These are phyloP conservation scores for Monochamus saltuarius DNA, from an alignment of 1,140 invertebrate species.

Conservation along the genomic window DNA sequence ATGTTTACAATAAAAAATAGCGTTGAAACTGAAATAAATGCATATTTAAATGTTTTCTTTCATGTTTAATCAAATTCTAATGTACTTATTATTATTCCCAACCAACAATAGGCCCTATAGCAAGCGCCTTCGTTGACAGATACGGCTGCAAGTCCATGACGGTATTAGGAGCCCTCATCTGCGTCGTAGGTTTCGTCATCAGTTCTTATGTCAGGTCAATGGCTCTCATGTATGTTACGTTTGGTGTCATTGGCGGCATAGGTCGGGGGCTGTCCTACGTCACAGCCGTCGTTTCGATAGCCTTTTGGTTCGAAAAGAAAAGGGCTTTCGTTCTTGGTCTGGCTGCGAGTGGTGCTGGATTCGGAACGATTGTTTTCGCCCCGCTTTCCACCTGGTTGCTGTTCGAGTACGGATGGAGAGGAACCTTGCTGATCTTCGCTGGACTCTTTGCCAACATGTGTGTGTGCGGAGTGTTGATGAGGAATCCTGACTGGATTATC, in stretches of 20 bases:
- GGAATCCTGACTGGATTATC: slow-evolving; percentile 76
- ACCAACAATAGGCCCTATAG: slow-evolving; percentile 68
- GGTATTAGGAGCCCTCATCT: slow-evolving; percentile 75
- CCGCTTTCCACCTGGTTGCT: slow-evolving; percentile 76
- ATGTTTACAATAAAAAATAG: too few species aligned
- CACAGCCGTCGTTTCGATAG: slow-evolving; percentile 88
- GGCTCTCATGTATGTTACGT: slow-evolving; percentile 79
- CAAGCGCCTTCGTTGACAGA: slow-evolving; percentile 82
- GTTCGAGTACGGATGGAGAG: slow-evolving; percentile 82
- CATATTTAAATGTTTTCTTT: too few species aligned
- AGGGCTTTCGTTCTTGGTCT: slow-evolving; percentile 89
- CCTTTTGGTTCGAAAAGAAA: slow-evolving; percentile 94
- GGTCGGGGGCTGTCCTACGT: slow-evolving; percentile 83
- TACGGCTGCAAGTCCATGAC: slow-evolving; percentile 85
- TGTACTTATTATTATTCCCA: neutral
- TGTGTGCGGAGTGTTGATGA: slow-evolving; percentile 84
- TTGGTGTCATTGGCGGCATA: slow-evolving; percentile 82
- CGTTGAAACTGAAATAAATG: too few species aligned
- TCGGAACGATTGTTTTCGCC: slow-evolving; percentile 83
- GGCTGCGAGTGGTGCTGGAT: slow-evolving; percentile 85
- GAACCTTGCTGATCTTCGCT: slow-evolving; percentile 73
- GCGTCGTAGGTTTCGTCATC: slow-evolving; percentile 75
- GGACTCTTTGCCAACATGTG: slow-evolving; percentile 70
- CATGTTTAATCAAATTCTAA: too few species aligned
- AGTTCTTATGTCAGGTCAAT: slow-evolving; percentile 72